A percentile compares a stretch with the other conserved stretches of the same genome.
These are phyloP conservation scores for Proterorhinus semilunaris DNA, from an alignment of 2,113 vertebrate species.

Conservation along the genomic window DNA sequence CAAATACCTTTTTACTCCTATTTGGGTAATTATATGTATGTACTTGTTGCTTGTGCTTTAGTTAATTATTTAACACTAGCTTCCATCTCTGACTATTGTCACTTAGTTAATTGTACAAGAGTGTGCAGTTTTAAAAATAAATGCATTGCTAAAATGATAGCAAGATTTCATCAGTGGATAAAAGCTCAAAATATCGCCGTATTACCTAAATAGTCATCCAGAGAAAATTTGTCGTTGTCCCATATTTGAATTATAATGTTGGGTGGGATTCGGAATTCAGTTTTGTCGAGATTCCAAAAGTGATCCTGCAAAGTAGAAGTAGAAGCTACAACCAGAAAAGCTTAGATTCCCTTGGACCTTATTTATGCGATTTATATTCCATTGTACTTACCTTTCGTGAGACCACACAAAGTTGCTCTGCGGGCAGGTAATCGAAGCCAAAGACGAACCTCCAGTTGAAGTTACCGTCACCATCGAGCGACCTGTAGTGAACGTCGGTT, in stretches of 20 bases:
- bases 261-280: slow-evolving; percentile 91
- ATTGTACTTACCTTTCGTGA: slow-evolving; percentile 84
- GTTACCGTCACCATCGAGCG: slow-evolving; percentile 95
- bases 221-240: slow-evolving; percentile 99
- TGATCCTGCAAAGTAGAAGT: slow-evolving; percentile 81
- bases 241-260: slow-evolving; percentile 93
- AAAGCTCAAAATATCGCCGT: neutral
- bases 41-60: no score
- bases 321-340: no score
- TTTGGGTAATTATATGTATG: no score
- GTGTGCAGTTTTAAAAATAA: no score
- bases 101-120: no score
- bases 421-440: slow-evolving; percentile 93
- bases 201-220: slow-evolving; percentile 97
- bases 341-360: no score
- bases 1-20: no score
- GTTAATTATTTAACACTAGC: no score
- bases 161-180: no score
- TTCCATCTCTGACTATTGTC: no score
- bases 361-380: no score
- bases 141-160: no score
- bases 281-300: slow-evolving; percentile 97
- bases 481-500: slow-evolving; percentile 97
- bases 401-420: slow-evolving; percentile 90
- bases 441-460: slow-evolving; percentile 99